These are phyloP conservation scores for Drosophila lowei DNA, from an alignment of 1,140 invertebrate species.

Conservation along the genomic window DNA sequence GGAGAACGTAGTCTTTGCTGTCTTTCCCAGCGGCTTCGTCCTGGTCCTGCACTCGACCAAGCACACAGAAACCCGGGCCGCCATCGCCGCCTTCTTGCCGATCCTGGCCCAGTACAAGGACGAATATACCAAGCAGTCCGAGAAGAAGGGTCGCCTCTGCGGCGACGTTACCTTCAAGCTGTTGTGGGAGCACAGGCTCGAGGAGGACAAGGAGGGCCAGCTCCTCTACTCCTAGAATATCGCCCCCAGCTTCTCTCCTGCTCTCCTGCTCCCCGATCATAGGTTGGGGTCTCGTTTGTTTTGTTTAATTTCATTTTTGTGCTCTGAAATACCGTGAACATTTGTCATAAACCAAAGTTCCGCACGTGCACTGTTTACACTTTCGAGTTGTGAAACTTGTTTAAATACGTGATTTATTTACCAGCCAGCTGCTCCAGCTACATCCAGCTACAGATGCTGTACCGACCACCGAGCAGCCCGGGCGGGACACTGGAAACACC, in stretches of 20 bases:
- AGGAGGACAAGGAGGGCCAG: constrained; percentile 47
- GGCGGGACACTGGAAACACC: constrained; percentile 22
- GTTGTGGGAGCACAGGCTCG: constrained; percentile 58
- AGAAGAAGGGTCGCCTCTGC: constrained; percentile 8
- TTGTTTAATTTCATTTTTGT: constrained; percentile 4
- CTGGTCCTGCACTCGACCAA: constrained; percentile 44
- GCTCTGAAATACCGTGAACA: constrained; percentile 45
- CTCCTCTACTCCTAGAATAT: constrained; percentile 44
- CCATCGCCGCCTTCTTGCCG: constrained; percentile 49
- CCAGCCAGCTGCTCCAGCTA: constrained; percentile 62
- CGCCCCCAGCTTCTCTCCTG: too few species aligned
- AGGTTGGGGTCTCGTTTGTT: too few species aligned
- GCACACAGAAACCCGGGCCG: constrained; percentile 46
- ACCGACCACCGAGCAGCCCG: constrained; percentile 45
- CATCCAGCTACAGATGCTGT: constrained; percentile 41
- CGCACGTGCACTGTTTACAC: constrained; percentile 74
- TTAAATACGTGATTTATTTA: constrained; percentile 81
- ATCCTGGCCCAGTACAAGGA: constrained; percentile 46
- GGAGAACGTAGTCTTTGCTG: constrained; percentile 36
- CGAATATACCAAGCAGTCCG: constrained; percentile 35
- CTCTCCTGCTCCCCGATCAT: too few species aligned
- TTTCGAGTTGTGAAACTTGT: constrained; percentile 70
- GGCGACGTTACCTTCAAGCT: constrained; percentile 53
- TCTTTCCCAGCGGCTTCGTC: constrained; percentile 59
- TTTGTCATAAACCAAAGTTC: constrained; percentile 80